These are phyloP conservation scores for Chironomus riparius DNA, from an alignment of 2,888 invertebrate species.

Conservation along the genomic window DNA sequence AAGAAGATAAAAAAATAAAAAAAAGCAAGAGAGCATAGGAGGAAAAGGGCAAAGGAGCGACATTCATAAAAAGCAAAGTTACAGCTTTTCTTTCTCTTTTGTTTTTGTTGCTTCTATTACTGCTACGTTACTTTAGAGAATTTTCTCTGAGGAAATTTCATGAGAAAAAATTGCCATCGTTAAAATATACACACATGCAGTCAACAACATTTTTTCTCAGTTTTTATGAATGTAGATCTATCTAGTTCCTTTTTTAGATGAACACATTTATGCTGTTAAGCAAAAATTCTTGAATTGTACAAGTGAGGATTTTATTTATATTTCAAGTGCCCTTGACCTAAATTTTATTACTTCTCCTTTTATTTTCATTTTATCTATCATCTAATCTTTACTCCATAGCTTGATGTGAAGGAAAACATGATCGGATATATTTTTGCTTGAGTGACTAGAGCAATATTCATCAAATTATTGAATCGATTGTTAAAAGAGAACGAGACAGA, in stretches of 20 bases:
- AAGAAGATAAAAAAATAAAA: background rate
- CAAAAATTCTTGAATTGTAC: background rate
- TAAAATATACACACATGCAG: conserved; percentile 10
- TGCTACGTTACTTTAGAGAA: background rate
- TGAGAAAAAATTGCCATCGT: conserved; percentile 19
- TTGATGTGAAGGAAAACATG: background rate
- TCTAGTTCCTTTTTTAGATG: background rate
- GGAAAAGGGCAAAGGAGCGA: conserved; percentile 1
- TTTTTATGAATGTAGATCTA: background rate
- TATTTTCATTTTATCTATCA: background rate
- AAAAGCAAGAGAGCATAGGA: background rate
- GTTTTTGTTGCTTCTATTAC: background rate
- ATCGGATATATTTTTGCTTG: background rate
- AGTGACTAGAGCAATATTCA: background rate
- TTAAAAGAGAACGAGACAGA: background rate
- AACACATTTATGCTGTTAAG: background rate
- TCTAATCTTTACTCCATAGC: background rate
- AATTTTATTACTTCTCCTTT: background rate
- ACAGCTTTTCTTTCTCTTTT: background rate
- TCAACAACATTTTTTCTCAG: background rate
- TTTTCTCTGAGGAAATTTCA: background rate
- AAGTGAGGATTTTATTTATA: background rate
- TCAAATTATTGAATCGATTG: too few relatives aligned
- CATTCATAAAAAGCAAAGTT: background rate
- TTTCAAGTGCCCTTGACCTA: background rate